Evolutionary conservation across 2,113 vertebrate species (phyloP).

Genomic region (Henicopernis longicauda): DNA sequence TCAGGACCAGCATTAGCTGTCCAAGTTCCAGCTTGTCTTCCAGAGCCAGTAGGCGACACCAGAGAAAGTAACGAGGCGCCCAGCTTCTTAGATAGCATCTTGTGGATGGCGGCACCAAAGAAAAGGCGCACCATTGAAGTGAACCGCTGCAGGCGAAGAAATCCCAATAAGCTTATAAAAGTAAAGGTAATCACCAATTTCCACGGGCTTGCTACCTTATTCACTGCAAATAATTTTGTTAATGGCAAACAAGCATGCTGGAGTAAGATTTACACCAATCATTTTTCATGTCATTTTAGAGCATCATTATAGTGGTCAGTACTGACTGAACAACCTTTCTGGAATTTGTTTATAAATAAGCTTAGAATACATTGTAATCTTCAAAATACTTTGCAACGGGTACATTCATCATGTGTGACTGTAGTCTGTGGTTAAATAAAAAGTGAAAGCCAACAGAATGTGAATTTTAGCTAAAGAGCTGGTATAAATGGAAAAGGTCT

Average conservation of each 20-base stretch:
- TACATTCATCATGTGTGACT: fast-evolving
- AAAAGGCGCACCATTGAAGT: slow-evolving; percentile 89
- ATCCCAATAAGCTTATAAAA: slow-evolving; percentile 78
- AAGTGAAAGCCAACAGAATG: background rate
- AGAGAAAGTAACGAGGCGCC: background rate
- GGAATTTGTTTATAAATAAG: background rate
- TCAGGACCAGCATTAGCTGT: slow-evolving; percentile 80
- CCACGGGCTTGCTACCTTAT: fast-evolving
- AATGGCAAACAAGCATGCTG: too few species aligned
- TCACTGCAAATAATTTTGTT: background rate
- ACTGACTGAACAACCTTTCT: background rate
- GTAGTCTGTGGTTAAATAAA: background rate
- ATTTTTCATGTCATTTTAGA: background rate
- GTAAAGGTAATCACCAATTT: slow-evolving; percentile 76
- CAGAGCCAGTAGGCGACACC: background rate
- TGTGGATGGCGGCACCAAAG: slow-evolving; percentile 97
- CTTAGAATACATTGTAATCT: background rate
- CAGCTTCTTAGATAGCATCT: slow-evolving; percentile 71
- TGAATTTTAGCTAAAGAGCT: background rate
- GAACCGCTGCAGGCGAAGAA: slow-evolving; percentile 87
- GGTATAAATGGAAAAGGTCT: background rate
- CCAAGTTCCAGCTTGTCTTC: slow-evolving; percentile 63
- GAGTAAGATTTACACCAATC: fast-evolving
- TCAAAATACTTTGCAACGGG: background rate
- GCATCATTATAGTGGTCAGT: fast-evolving